Evolutionary conservation across 2,797 vertebrate species (phyloP).

Genomic region (Balearica regulorum): DNA sequence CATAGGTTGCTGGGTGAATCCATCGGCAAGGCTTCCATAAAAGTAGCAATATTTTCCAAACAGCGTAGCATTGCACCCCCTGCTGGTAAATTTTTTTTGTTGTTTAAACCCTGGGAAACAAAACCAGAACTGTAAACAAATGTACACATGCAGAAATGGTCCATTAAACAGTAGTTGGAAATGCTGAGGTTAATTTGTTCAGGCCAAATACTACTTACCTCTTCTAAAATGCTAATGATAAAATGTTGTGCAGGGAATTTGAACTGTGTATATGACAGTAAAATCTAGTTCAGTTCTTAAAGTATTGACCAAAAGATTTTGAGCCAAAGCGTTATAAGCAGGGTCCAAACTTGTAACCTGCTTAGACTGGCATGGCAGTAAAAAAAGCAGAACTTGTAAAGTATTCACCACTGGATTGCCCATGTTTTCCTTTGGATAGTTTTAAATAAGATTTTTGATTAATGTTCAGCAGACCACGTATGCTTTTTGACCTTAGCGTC

Average conservation of each 20-base stretch:
- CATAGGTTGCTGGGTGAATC: conserved; percentile 98
- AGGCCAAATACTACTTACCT: neutral
- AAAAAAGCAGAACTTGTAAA: neutral
- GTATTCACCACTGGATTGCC: neutral
- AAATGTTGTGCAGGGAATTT: neutral
- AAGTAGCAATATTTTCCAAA: conserved; percentile 96
- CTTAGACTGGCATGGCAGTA: neutral
- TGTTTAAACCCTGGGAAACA: conserved; percentile 90
- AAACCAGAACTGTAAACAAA: neutral
- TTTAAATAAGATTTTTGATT: neutral
- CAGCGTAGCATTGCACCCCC: conserved; percentile 97
- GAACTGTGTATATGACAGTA: neutral
- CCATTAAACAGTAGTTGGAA: neutral
- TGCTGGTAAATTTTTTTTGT: conserved; percentile 96
- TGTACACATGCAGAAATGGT: neutral
- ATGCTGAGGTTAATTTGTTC: neutral
- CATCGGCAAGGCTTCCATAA: conserved; percentile 99
- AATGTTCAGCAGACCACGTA: neutral
- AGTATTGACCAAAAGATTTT: neutral
- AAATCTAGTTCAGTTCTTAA: neutral
- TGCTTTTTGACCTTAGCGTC: neutral
- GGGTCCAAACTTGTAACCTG: neutral
- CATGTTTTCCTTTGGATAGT: neutral
- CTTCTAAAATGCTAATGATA: neutral
- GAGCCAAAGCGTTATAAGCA: neutral